These are phyloP conservation scores for Myotis myotis DNA, from an alignment of 2,797 vertebrate genomes.

Conservation along the genomic window DNA sequence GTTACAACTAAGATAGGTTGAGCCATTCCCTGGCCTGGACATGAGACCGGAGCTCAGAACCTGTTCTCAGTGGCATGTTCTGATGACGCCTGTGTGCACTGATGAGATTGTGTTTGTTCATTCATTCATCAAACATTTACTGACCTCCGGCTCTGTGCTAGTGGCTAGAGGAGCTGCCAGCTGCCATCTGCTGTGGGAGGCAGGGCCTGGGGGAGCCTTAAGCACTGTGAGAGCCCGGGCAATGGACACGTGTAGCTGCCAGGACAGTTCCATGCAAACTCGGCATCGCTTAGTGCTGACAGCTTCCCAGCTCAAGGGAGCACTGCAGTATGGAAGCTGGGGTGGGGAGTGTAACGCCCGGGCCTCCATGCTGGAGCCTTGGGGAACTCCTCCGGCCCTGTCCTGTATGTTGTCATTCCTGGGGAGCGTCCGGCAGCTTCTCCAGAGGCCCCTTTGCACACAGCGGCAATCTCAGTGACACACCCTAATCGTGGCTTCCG, in stretches of 20 bases:
- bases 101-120: not conserved
- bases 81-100: not conserved
- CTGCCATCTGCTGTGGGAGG: rapidly evolving
- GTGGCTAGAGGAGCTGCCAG: not conserved
- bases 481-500: not conserved
- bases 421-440: not conserved
- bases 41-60: not conserved
- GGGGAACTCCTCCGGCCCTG: not conserved
- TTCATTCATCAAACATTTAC: not conserved
- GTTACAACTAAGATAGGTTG: not conserved
- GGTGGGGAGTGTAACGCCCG: not conserved
- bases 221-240: not conserved
- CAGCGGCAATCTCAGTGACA: not conserved
- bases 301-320: not conserved
- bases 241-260: not conserved
- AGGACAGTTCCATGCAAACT: not conserved
- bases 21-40: not conserved
- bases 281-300: too few species aligned
- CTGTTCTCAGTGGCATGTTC: not conserved
- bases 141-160: not conserved
- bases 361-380: not conserved
- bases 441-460: not conserved
- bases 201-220: not conserved
- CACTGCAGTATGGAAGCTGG: not conserved
- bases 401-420: not conserved